Conservation (phyloP, 2,888 invertebrate genomes). For the Scaptomyza cyrtandrae region DNA sequence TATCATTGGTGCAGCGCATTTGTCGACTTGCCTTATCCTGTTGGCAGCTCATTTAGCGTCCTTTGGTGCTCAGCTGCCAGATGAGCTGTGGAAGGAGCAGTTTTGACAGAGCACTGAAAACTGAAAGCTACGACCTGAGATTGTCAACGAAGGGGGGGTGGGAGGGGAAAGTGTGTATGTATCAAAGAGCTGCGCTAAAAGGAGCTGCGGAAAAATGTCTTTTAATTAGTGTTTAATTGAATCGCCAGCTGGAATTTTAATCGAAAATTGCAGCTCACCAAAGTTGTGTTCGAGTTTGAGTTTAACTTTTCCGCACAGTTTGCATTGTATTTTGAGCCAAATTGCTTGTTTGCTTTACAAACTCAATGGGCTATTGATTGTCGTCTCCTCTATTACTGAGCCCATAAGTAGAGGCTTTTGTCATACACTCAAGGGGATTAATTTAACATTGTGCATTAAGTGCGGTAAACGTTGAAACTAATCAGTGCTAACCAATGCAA, state of each 20-base stretch:
- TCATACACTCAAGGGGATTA: conserved; percentile 26
- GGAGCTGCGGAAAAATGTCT: conserved; percentile 64
- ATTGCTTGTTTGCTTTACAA: conserved; percentile 67
- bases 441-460: conserved; percentile 47
- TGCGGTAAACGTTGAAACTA: conserved; percentile 11
- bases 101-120: conserved; percentile 7
- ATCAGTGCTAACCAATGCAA: background rate
- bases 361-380: conserved; percentile 57
- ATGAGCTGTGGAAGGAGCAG: conserved; percentile 32
- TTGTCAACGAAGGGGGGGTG: conserved; percentile 6
- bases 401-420: conserved; percentile 19
- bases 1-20: conserved; percentile 67
- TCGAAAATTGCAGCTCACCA: conserved; percentile 67
- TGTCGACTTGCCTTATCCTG: conserved; percentile 73
- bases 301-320: conserved; percentile 73
- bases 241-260: conserved; percentile 79
- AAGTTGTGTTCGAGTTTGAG: conserved; percentile 29
- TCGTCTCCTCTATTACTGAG: conserved; percentile 3
- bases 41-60: conserved; percentile 34
- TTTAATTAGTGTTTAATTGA: conserved; percentile 79
- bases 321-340: conserved; percentile 67
- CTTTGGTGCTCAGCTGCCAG: conserved; percentile 41
- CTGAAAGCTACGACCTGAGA: conserved; percentile 18
- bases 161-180: background rate
- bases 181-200: conserved; percentile 57